Conservation (phyloP, 2,888 invertebrate genomes). For the Caenorhabditis plicata region DNA sequence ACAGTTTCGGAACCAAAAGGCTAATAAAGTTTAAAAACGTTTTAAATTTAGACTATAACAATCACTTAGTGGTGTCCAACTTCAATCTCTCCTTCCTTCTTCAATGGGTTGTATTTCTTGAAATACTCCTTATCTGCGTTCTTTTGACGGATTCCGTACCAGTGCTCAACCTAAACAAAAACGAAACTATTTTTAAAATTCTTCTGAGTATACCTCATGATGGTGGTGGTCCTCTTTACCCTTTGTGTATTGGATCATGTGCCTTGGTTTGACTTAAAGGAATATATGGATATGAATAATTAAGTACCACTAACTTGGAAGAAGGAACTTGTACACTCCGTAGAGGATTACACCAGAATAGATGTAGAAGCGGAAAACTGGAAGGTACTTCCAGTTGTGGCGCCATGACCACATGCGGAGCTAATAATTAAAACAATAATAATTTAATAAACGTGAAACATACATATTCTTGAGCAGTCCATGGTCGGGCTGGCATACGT, state of each 20-base stretch:
- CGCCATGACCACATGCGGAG: constrained; percentile 62
- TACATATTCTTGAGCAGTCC: constrained; percentile 60
- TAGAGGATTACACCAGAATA: constrained; percentile 60
- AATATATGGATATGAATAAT: not conserved
- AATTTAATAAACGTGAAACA: constrained; percentile 6
- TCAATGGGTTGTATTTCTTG: constrained; percentile 60
- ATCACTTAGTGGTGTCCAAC: constrained; percentile 54
- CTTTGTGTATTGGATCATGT: constrained; percentile 55
- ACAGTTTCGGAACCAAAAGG: constrained; percentile 19
- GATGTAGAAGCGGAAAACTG: constrained; percentile 61
- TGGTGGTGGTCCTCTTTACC: constrained; percentile 61
- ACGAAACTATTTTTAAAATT: not conserved
- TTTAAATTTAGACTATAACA: constrained; percentile 9
- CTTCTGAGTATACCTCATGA: constrained; percentile 44
- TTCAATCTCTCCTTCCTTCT: constrained; percentile 54
- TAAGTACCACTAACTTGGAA: constrained; percentile 48
- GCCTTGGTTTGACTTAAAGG: constrained; percentile 61
- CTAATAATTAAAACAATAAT: no score
- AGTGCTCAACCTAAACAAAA: constrained; percentile 53
- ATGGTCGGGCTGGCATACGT: constrained; percentile 59
- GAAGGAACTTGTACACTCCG: constrained; percentile 60
- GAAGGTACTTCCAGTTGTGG: constrained; percentile 60
- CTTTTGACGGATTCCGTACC: constrained; percentile 62
- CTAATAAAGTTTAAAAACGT: constrained; percentile 12
- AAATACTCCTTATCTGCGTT: constrained; percentile 58